Evolutionary conservation across 2,113 vertebrate species (phyloP).

Genomic region (Dipodomys merriami): DNA sequence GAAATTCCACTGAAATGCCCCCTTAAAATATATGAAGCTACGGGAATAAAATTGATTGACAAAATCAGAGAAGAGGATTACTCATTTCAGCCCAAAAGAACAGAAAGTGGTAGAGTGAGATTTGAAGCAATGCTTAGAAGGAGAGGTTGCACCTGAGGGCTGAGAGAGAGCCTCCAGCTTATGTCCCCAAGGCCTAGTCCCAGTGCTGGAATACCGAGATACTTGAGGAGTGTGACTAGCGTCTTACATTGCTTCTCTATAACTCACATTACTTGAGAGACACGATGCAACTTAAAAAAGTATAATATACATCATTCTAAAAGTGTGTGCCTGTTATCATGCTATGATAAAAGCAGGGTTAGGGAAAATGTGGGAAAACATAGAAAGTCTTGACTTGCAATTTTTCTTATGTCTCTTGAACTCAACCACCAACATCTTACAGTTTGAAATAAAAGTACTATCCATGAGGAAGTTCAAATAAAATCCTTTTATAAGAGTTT

Average conservation of each 20-base stretch:
- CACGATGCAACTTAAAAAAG: not conserved
- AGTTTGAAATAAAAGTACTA: not conserved
- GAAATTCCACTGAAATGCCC: not conserved
- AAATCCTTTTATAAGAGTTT: not conserved
- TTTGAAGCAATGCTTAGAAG: not conserved
- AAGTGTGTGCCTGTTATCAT: not conserved
- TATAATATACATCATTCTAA: not conserved
- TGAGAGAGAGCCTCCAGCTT: not conserved
- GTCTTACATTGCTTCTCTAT: not conserved
- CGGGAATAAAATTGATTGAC: not conserved
- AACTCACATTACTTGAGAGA: not conserved
- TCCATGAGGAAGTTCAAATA: not conserved
- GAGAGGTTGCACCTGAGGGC: not conserved
- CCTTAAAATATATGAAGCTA: not conserved
- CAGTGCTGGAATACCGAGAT: not conserved
- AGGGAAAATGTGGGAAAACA: not conserved
- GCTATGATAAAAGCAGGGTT: not conserved
- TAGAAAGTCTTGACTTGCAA: not conserved
- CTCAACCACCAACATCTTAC: not conserved
- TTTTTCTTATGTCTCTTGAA: not conserved
- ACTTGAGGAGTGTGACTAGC: no score
- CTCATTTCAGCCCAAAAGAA: not conserved
- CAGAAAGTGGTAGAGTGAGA: accelerated
- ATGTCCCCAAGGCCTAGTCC: no score
- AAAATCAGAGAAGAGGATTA: not conserved